Conservation (phyloP, 1,140 invertebrate genomes). For the Antheraea mylitta region DNA sequence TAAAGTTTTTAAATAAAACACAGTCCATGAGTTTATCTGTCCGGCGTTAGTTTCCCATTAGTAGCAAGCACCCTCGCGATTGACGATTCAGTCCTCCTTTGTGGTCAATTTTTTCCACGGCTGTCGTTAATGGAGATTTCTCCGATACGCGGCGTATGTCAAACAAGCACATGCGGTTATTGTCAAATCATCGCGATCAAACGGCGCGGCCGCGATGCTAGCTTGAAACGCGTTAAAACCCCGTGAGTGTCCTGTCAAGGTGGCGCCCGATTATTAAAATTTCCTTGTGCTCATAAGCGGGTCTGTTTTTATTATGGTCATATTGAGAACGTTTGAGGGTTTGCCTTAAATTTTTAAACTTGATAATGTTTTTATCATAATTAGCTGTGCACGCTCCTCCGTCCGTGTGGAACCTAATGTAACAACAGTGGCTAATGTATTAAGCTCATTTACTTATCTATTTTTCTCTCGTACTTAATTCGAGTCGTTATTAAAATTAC, state of each 20-base stretch:
- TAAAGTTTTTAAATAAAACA: slow-evolving; percentile 6
- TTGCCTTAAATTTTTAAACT: not conserved
- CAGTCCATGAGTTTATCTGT: slow-evolving; percentile 34
- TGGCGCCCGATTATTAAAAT: slow-evolving; percentile 30
- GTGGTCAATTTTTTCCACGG: slow-evolving; percentile 60
- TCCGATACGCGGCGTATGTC: slow-evolving; percentile 51
- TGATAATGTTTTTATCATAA: too few species aligned
- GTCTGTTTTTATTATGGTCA: not conserved
- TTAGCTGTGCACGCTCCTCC: too few species aligned
- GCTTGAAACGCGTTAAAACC: slow-evolving; percentile 28
- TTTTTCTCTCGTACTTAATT: too few species aligned
- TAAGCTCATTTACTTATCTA: too few species aligned
- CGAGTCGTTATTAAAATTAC: too few species aligned
- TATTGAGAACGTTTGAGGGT: not conserved
- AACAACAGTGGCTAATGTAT: too few species aligned
- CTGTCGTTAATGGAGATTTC: slow-evolving; percentile 66
- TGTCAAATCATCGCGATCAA: slow-evolving; percentile 70
- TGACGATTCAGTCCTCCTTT: slow-evolving; percentile 57
- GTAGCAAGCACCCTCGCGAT: slow-evolving; percentile 69
- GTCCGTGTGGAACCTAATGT: too few species aligned
- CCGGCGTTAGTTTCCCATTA: slow-evolving; percentile 53
- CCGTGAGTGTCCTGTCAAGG: slow-evolving; percentile 47
- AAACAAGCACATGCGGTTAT: slow-evolving; percentile 40
- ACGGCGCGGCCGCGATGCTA: slow-evolving; percentile 21
- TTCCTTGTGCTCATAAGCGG: not conserved